Evolutionary conservation across 2,797 vertebrate genomes (phyloP), one percentile per base, ranked within the genome.

Genomic region (Girardinus metallicus): DNA sequence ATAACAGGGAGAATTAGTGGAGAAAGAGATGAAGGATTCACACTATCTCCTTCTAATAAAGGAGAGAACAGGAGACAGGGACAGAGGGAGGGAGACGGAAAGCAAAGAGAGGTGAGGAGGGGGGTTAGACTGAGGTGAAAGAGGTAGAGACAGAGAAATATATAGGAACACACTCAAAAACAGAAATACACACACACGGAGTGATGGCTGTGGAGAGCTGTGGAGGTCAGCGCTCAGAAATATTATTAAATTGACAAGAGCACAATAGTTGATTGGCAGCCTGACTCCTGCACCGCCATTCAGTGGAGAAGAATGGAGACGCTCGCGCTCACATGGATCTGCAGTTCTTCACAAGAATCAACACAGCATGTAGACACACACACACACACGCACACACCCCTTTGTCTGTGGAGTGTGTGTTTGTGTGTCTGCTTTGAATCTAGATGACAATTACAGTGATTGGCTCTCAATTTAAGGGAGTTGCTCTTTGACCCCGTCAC

Each of bases 21-120:
- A 92, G 68, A 87, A 88, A 95, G 93, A 93, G 93, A 95, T 95
- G 94, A 95, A 94, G 92, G 93, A 95, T 95, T 95, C 91, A 85
- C 89, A 82, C 93, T 92, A 92, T 95, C 92, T 94, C 95, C 94
- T 95, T 94, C 93, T 93, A 95, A 95, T 95, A 95, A 95, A 91
- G 89, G 86, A 46, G 85, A 91, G 89, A 94, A 92, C 92, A 93
- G 93, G 93, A 94, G 94, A 95, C 86, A 83, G 88, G 84, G 91
- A 88, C 81, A 41, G 73, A 83, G 87, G 82, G 85, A 84, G 80
- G 82, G 85, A 90, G 79, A 76, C 53, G 79, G 79, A 78, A 87
- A 76, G 75, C 72, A 79, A 82, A 71, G 60, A 9, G 43, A 51
- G 72, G 79, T 64, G 57, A 23, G 57, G 76, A 68, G 79, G 74